These are phyloP conservation scores for Sylvicola cinctus DNA, from an alignment of 2,888 invertebrate species.

Conservation along the genomic window DNA sequence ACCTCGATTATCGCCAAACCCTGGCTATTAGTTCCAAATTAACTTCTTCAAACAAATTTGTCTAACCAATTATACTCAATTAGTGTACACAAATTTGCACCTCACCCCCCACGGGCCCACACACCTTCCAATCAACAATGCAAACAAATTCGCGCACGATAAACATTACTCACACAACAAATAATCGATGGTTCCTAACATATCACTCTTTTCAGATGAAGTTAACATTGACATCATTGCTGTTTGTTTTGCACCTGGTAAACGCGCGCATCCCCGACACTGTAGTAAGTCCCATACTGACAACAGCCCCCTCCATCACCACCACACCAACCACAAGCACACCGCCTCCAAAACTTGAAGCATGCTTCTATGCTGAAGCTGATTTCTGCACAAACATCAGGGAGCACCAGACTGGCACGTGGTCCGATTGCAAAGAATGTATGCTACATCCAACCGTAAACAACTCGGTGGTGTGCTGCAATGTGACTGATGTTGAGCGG, in stretches of 20 bases:
- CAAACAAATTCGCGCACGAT: not conserved
- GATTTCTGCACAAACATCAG: conserved; percentile 1
- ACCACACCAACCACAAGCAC: not conserved
- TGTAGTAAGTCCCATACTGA: not conserved
- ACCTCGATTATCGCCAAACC: no score
- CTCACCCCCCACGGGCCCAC: no score
- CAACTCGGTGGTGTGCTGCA: conserved; percentile 23
- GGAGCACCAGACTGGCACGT: not conserved
- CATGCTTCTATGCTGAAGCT: conserved; percentile 5
- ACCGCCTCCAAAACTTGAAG: conserved; percentile 1
- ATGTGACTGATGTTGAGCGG: conserved; percentile 17
- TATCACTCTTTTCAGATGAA: not conserved
- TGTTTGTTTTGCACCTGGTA: not conserved
- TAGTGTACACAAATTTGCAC: no score
- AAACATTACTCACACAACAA: not conserved
- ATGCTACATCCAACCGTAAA: conserved; percentile 15
- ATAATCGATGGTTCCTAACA: not conserved
- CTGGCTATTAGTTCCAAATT: no score
- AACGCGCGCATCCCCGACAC: conserved; percentile 4
- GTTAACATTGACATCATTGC: not conserved
- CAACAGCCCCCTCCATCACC: not conserved
- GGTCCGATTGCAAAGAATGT: conserved; percentile 12
- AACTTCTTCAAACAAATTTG: no score
- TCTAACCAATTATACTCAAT: no score
- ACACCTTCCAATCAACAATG: no score